Evolutionary conservation across 2,888 invertebrate genomes (phyloP).

Genomic region (Lasioglossum vierecki): DNA sequence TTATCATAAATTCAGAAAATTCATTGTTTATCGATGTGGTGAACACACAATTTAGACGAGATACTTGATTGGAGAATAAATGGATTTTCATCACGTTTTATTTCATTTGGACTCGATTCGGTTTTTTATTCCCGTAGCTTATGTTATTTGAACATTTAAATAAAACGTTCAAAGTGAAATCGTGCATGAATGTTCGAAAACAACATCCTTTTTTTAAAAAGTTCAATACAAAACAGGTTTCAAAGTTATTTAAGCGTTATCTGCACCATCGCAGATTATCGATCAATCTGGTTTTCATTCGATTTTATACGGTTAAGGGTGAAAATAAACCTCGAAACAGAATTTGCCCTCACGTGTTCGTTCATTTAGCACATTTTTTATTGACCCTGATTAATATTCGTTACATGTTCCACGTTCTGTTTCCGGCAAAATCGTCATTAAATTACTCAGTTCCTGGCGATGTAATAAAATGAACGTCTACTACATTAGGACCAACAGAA

Average conservation of each 20-base stretch:
- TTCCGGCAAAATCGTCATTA: no score
- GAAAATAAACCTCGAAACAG: not conserved
- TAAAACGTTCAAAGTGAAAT: not conserved
- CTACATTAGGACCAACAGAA: no score
- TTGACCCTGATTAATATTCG: no score
- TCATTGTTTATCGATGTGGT: not conserved
- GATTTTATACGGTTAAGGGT: not conserved
- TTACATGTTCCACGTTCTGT: not conserved
- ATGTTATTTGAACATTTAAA: not conserved
- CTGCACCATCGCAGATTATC: not conserved
- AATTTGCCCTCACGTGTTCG: not conserved
- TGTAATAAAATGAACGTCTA: no score
- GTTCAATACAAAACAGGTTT: not conserved
- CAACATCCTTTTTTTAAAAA: not conserved
- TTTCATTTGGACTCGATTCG: not conserved
- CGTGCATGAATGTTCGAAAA: not conserved
- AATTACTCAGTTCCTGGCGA: no score
- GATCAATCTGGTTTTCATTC: not conserved
- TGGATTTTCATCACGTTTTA: not conserved
- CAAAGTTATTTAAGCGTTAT: not conserved
- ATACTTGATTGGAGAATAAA: not conserved
- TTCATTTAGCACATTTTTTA: not conserved
- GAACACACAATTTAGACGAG: not conserved
- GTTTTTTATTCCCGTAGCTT: not conserved
- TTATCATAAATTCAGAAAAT: not conserved